Conservation (phyloP, 2,113 vertebrate species). For the Vanacampus margaritifer region DNA sequence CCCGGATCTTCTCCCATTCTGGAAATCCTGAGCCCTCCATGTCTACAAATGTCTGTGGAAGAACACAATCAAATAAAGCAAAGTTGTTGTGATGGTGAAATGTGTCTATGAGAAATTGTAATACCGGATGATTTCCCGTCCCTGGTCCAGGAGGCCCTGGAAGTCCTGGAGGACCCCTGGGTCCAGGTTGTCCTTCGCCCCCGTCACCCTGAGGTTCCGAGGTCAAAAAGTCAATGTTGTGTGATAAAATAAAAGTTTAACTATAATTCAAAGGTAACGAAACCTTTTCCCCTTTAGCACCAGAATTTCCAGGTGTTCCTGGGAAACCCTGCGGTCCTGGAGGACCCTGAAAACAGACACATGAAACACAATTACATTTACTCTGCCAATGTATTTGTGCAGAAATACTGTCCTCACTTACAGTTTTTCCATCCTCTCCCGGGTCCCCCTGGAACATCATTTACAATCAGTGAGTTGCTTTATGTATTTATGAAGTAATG, state of each 20-base stretch:
- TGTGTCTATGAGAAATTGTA: not conserved
- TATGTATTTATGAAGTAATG: not conserved
- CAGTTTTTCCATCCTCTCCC: constrained; percentile 82
- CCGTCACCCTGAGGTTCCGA: constrained; percentile 77
- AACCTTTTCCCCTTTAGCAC: constrained; percentile 87
- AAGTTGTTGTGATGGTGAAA: not conserved
- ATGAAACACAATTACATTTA: not conserved
- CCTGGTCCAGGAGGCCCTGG: constrained; percentile 80
- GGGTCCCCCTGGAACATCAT: constrained; percentile 79
- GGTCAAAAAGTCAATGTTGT: not conserved
- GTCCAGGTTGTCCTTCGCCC: constrained; percentile 73
- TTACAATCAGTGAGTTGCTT: constrained; percentile 1
- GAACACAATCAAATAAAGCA: not conserved
- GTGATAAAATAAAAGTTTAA: not conserved
- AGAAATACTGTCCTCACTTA: constrained; percentile 64
- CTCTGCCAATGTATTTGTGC: not conserved
- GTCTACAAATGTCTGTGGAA: constrained; percentile 83
- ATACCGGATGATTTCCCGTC: constrained; percentile 57
- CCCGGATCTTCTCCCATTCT: constrained; percentile 75
- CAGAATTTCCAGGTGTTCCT: constrained; percentile 76
- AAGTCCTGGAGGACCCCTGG: constrained; percentile 80
- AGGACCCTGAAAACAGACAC: constrained; percentile 71
- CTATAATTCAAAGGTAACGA: not conserved
- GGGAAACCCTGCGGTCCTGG: constrained; percentile 78
- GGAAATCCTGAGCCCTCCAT: constrained; percentile 91